Evolutionary conservation across 2,888 invertebrate species (phyloP).

Genomic region (Phyllotreta striolata): DNA sequence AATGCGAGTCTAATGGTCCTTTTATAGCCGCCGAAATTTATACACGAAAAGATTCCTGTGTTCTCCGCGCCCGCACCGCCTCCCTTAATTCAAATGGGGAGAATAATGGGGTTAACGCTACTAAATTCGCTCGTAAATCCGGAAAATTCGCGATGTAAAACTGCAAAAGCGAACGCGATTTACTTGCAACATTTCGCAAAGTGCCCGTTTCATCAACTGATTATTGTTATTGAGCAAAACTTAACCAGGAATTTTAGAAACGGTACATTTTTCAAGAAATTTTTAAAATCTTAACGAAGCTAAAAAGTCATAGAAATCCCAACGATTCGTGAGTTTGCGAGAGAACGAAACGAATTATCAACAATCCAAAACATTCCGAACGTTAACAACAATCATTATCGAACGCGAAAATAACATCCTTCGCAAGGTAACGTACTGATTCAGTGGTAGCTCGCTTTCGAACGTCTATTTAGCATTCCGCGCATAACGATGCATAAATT

Average conservation of each 20-base stretch:
- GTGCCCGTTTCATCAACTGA: no score
- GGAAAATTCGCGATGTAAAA: slow-evolving; percentile 12
- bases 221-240: no score
- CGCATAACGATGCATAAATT: background rate
- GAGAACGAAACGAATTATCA: no score
- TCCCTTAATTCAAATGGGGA: slow-evolving; percentile 10
- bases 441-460: background rate
- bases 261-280: no score
- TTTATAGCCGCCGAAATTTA: slow-evolving; percentile 18
- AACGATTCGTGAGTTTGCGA: no score
- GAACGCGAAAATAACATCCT: no score
- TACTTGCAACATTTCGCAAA: slow-evolving; percentile 7
- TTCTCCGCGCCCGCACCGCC: background rate
- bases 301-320: no score
- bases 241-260: no score
- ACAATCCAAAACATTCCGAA: no score
- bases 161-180: background rate
- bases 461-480: background rate
- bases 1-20: slow-evolving; percentile 4
- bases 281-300: no score
- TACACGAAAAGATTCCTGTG: slow-evolving; percentile 18
- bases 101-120: slow-evolving; percentile 15
- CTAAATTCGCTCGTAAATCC: slow-evolving; percentile 10
- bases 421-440: no score
- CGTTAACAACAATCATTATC: no score